A percentile compares a stretch with the other conserved stretches of the same genome.
These are phyloP conservation scores for Hylyphantes graminicola DNA, from an alignment of 1,140 invertebrate species.

Conservation along the genomic window DNA sequence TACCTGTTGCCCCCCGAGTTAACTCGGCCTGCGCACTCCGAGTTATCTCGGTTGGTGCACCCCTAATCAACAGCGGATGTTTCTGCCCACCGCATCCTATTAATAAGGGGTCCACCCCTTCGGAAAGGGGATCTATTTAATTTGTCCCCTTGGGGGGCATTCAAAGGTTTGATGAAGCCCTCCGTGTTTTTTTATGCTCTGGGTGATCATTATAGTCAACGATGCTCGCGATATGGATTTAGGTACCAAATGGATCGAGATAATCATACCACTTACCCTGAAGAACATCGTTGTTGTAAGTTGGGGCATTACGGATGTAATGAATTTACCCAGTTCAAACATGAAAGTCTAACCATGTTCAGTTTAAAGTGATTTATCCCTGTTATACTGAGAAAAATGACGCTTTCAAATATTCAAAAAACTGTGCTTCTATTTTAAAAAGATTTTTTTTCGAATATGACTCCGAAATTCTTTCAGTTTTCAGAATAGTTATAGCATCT, in stretches of 20 bases:
- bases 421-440: no score
- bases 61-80: slow-evolving; percentile 37
- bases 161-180: slow-evolving; percentile 1
- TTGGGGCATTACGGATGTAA: no score
- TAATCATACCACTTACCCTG: not conserved
- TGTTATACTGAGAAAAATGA: no score
- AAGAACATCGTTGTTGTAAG: no score
- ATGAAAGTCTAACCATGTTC: no score
- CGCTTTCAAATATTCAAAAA: no score
- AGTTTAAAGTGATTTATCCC: no score
- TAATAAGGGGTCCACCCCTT: not conserved
- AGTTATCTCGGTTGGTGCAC: not conserved
- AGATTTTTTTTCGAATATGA: no score
- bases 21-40: no score
- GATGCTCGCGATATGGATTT: not conserved
- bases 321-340: no score
- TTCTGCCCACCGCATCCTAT: slow-evolving; percentile 46
- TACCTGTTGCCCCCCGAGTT: slow-evolving; percentile 26
- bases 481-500: no score
- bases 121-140: slow-evolving; percentile 35
- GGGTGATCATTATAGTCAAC: slow-evolving; percentile 9
- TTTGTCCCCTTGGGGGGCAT: slow-evolving; percentile 29
- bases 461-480: no score
- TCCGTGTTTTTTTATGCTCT: not conserved
- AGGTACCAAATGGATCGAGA: slow-evolving; percentile 8